Base-by-base conservation (phyloP, 2,888 invertebrate species). In the Drosophila differens region DNA sequence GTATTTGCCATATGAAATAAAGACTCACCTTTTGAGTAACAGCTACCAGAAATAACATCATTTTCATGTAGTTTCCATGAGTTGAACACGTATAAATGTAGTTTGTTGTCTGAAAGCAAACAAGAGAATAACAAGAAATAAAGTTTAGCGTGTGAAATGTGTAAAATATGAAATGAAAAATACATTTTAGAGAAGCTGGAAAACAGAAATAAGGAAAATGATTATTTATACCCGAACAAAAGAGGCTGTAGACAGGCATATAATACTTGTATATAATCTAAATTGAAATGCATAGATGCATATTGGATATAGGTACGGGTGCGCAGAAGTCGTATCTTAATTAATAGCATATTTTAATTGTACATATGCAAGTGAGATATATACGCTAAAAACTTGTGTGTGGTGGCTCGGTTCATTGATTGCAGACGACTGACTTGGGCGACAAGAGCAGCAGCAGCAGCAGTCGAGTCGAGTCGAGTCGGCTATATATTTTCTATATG, bases 361-460 rank as follows among this genome's bases (percentile, higher is more conserved):
- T 51, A 53, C 47, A 33, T 30, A 69, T 33, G 58, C 57, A 44
- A 52, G 32, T 57, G 54, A 32, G 32, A 72, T 60, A 55, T 65
- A 53, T 73, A n/a, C 32, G 41, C 35, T 41, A 39, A 47, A 69
- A 77, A 77, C 69, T 77, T 81, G 78, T 68, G 60, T 75, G 60
- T 75, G 59, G 58, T 51, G 67, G 64, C 68, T 62, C 74, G 79
- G 83, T 85, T 87, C 87, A 85, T 70, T 89, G 83, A 78, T 88
- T 76, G 88, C 85, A 78, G 83, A 76, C 79, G 41, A 41, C 41
- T 41, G 73, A 74, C 58, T 53, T 70, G 60, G 74, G 47, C 70
- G 70, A 33, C 78, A 59, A 63, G 70, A 69, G 55, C 47, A 58
- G 33, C 52, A 32, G 58, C 57, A 59, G 33, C 30, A 32, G 85